Evolutionary conservation across 2,888 invertebrate genomes (phyloP).

Genomic region (Ophion ellenae): DNA sequence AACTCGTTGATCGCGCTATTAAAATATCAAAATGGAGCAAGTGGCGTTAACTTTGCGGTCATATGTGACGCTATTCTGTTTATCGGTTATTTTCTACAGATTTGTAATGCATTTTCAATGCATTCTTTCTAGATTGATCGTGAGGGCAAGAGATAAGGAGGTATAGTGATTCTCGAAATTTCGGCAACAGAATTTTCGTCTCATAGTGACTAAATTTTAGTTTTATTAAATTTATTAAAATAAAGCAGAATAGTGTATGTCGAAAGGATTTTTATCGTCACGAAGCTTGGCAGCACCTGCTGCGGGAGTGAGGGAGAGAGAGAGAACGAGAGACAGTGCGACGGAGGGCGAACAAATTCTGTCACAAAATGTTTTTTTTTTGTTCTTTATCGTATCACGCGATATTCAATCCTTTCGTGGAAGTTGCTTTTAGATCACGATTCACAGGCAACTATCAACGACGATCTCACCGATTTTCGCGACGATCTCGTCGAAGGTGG

Average conservation of each 20-base stretch:
- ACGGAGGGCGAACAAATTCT: not conserved
- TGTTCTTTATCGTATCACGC: conserved; percentile 10
- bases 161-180: not conserved
- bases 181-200: not conserved
- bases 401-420: not conserved
- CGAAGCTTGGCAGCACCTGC: conserved; percentile 42
- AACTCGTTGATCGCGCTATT: not conserved
- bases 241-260: not conserved
- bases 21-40: not conserved
- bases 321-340: not conserved
- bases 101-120: not conserved
- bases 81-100: not conserved
- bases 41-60: not conserved
- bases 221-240: not conserved
- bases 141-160: no score
- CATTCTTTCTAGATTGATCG: not conserved
- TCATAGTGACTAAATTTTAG: no score
- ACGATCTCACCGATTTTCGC: conserved; percentile 85
- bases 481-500: conserved; percentile 87
- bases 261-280: conserved; percentile 19
- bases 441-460: conserved; percentile 78
- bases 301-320: not conserved
- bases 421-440: not conserved
- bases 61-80: not conserved
- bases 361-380: not conserved